Percentiles rank a stretch among this genome's conserved stretches.
These are phyloP conservation scores for Pseudomyrmex dendroicus DNA, from an alignment of 1,140 invertebrate species.

Conservation along the genomic window DNA sequence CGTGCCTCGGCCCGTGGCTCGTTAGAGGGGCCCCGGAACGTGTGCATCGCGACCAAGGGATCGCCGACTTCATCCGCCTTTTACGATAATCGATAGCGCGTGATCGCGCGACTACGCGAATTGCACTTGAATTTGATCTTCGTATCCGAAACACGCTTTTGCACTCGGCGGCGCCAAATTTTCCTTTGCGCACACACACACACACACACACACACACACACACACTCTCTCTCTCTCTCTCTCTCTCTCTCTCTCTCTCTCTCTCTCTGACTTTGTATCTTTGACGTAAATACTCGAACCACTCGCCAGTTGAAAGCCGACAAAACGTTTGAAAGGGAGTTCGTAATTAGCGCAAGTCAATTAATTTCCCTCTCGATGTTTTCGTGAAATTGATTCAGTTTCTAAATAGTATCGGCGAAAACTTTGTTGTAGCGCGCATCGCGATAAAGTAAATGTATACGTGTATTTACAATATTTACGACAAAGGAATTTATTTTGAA, in stretches of 20 bases:
- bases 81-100: constrained; percentile 41
- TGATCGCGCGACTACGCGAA: constrained; percentile 24
- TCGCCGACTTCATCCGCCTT: neutral
- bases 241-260: neutral
- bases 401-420: neutral
- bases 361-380: constrained; percentile 9
- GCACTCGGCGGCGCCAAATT: constrained; percentile 65
- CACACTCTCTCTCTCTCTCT: no score
- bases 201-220: no score
- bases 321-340: constrained; percentile 22
- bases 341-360: constrained; percentile 22
- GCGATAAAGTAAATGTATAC: neutral
- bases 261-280: constrained; percentile 52
- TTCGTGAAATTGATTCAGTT: neutral
- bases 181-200: no score
- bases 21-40: neutral
- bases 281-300: constrained; percentile 12
- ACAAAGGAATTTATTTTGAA: no score
- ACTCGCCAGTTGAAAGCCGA: constrained; percentile 3
- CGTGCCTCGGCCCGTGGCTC: neutral
- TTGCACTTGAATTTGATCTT: constrained; percentile 63
- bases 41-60: neutral
- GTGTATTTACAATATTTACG: neutral
- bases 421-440: neutral
- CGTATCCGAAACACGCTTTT: constrained; percentile 65